A percentile compares a stretch with the other conserved stretches of the same genome.
phyloP scores from a whole-genome alignment of 2,113 vertebrate genomes.

The Ochotona princeps region DNA sequence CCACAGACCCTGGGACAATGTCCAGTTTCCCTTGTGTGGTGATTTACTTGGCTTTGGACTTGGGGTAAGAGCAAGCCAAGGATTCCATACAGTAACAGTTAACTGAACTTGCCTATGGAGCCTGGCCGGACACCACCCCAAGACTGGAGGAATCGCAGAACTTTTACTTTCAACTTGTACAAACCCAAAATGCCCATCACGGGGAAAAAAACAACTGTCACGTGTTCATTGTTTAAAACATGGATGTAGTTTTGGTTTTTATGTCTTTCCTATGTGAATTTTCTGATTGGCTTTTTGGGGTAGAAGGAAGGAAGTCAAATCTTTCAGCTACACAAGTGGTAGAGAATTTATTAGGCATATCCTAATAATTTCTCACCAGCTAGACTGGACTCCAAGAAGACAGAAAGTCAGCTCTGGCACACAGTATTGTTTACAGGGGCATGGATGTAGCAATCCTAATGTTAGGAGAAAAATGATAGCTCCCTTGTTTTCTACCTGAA shows the following conservation, averaged over 20 bases:
- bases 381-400: neutral
- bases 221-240: conserved; percentile 42
- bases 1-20: neutral
- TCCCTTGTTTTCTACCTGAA: conserved; percentile 22
- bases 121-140: neutral
- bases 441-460: neutral
- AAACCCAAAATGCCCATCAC: conserved; percentile 46
- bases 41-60: neutral
- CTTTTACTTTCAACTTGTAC: neutral
- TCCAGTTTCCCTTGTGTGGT: neutral
- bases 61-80: neutral
- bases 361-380: neutral
- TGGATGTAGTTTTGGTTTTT: neutral
- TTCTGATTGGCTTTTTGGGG: conserved; percentile 39
- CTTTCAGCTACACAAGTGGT: neutral
- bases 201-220: neutral
- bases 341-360: neutral
- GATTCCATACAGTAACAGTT: neutral
- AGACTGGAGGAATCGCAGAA: neutral
- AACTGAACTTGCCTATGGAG: neutral
- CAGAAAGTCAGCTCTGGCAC: neutral
- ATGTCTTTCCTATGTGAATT: conserved; percentile 3
- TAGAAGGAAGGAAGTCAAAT: neutral
- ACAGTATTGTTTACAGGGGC: neutral
- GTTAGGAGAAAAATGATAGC: neutral